Conservation (phyloP, 2,797 vertebrate species). For the Rhinichthys osculus region DNA sequence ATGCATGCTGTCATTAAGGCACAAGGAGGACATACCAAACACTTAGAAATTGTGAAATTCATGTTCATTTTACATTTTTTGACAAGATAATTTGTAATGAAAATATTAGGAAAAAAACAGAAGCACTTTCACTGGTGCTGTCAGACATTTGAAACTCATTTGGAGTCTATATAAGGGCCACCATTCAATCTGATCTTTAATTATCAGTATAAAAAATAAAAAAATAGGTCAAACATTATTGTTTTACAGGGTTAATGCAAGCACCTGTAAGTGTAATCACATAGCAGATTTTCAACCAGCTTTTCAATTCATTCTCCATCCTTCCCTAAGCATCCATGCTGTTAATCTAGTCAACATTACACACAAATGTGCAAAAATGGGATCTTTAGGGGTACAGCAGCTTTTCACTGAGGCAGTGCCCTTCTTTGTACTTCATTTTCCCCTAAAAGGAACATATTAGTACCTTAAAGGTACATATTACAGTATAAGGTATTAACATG, state of each 20-base stretch:
- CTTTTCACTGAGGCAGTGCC: neutral
- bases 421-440: neutral
- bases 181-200: neutral
- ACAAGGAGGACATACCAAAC: neutral
- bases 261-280: neutral
- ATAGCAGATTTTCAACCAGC: neutral
- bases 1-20: neutral
- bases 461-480: neutral
- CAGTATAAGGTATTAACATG: neutral
- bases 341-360: neutral
- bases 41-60: neutral
- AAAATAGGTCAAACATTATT: neutral
- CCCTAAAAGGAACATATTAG: neutral
- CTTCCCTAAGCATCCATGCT: neutral
- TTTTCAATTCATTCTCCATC: neutral
- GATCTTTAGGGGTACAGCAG: constrained; percentile 3
- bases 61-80: neutral
- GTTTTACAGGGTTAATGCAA: neutral
- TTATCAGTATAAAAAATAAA: neutral
- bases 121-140: neutral
- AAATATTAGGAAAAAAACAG: neutral
- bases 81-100: neutral
- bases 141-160: neutral
- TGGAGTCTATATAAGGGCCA: neutral
- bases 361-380: neutral